Evolutionary conservation across 1,140 invertebrate species (phyloP).

Genomic region (Meloidogyne exigua): DNA sequence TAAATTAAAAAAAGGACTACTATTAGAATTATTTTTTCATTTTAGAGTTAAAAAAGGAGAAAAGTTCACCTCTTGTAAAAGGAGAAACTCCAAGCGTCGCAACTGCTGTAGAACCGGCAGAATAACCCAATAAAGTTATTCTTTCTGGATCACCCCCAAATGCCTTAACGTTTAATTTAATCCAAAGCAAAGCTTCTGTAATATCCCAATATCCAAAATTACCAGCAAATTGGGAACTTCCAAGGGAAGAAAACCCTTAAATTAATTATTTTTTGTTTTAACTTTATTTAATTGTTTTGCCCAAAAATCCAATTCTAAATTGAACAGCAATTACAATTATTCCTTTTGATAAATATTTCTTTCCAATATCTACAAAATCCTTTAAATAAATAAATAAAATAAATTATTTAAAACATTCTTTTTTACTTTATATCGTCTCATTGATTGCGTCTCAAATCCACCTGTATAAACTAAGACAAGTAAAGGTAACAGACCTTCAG

Average conservation of each 20-base stretch:
- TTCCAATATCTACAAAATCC: constrained; percentile 6
- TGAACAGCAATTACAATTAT: constrained; percentile 38
- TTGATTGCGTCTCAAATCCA: constrained; percentile 22
- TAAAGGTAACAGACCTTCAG: constrained; percentile 28
- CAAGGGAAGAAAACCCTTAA: constrained; percentile 39
- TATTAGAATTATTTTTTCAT: too few relatives aligned
- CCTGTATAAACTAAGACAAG: constrained; percentile 56
- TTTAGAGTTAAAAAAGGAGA: too few relatives aligned
- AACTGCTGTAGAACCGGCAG: constrained; percentile 14
- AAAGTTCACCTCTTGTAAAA: constrained; percentile 21
- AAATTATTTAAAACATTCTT: not conserved
- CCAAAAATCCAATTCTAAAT: constrained; percentile 41
- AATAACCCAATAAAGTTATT: constrained; percentile 66
- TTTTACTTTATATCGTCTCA: constrained; percentile 15
- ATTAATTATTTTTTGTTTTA: not conserved
- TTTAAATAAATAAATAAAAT: not conserved
- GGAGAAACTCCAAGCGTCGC: constrained; percentile 17
- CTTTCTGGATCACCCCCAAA: constrained; percentile 58
- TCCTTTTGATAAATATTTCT: constrained; percentile 22
- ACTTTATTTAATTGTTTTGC: not conserved
- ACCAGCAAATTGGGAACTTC: constrained; percentile 19
- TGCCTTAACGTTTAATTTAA: constrained; percentile 50
- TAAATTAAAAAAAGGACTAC: too few relatives aligned
- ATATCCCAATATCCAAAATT: constrained; percentile 46
- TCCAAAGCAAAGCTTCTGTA: constrained; percentile 46